These are phyloP conservation scores for Plebejus argus DNA, from an alignment of 2,888 invertebrate genomes.

Conservation along the genomic window DNA sequence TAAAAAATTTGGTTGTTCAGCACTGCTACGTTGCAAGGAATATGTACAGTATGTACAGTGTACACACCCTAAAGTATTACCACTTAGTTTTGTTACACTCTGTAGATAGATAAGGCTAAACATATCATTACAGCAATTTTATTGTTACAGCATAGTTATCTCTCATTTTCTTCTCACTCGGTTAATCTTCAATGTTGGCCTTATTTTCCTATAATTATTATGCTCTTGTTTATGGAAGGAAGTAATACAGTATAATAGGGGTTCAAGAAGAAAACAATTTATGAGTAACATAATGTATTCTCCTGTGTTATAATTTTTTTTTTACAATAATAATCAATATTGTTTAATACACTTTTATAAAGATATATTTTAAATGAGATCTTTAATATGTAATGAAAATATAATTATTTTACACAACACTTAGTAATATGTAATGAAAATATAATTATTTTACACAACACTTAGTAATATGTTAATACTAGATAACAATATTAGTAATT, in stretches of 20 bases:
- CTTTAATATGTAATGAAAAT: not conserved
- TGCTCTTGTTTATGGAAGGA: not conserved
- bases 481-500: slow-evolving; percentile 12
- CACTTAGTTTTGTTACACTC: no score
- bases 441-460: slow-evolving; percentile 6
- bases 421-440: not conserved
- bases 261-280: not conserved
- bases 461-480: not conserved
- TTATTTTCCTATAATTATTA: not conserved
- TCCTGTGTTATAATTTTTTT: not conserved
- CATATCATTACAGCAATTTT: no score
- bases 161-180: not conserved
- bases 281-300: slow-evolving; percentile 1
- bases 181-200: not conserved
- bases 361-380: slow-evolving; percentile 17
- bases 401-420: slow-evolving; percentile 1
- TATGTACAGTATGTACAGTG: no score
- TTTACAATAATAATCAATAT: slow-evolving; percentile 6
- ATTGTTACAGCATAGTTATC: no score
- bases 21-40: no score
- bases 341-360: slow-evolving; percentile 8
- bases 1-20: no score
- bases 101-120: no score
- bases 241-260: not conserved
- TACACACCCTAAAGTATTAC: no score